A percentile compares a stretch with the other conserved stretches of the same genome.
Conservation (phyloP, 2,888 invertebrate genomes). For the Pristionchus exspectatus region DNA sequence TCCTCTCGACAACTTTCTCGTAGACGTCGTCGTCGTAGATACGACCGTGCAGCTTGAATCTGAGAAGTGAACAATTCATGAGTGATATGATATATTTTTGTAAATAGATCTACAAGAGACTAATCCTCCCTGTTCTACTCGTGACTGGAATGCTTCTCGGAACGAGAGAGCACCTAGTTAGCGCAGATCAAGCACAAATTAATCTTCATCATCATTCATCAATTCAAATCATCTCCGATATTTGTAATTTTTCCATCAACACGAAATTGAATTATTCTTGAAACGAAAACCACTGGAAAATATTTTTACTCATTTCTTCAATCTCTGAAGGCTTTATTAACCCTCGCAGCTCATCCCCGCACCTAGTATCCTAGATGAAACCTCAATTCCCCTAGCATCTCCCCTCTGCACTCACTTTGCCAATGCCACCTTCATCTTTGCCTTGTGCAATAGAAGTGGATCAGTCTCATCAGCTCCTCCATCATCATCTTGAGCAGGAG, state of each 20-base stretch:
- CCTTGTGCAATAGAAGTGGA: conserved; percentile 71
- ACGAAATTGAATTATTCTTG: neutral
- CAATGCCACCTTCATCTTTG: conserved; percentile 73
- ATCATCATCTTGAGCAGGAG: conserved; percentile 63
- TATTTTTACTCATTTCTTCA: neutral
- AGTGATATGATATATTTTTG: neutral
- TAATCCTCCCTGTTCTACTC: neutral
- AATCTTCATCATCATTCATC: neutral
- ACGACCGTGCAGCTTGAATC: conserved; percentile 73
- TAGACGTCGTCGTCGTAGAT: conserved; percentile 72
- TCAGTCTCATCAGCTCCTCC: conserved; percentile 64
- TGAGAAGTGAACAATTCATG: neutral
- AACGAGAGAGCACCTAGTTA: neutral
- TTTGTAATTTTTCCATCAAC: neutral
- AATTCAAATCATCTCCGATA: too few species aligned
- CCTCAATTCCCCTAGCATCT: neutral
- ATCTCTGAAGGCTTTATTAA: neutral
- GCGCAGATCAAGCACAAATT: neutral
- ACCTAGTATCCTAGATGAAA: neutral
- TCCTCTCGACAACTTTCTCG: conserved; percentile 70
- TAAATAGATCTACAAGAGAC: neutral
- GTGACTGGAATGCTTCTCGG: neutral
- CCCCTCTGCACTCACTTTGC: conserved; percentile 56
- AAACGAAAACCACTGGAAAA: neutral
- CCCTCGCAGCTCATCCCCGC: neutral